phyloP scores from a whole-genome alignment of 2,888 invertebrate genomes.

The Troglohyphantes excavatus region DNA sequence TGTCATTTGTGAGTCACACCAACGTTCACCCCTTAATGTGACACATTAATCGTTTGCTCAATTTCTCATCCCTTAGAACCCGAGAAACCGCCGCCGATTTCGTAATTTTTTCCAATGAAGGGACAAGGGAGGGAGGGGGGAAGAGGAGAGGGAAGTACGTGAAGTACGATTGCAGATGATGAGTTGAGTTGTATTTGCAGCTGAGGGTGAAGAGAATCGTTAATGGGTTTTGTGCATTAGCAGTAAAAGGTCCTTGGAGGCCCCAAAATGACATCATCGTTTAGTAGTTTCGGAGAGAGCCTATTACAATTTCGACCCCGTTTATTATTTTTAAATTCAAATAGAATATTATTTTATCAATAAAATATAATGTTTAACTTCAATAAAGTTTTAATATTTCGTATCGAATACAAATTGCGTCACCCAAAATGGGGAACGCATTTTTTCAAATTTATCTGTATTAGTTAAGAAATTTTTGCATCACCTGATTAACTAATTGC shows the following conservation, averaged over 20 bases:
- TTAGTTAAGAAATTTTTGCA: no score
- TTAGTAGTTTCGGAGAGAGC: not conserved
- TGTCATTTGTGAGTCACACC: not conserved
- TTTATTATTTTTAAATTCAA: no score
- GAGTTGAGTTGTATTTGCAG: not conserved
- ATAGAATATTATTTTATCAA: no score
- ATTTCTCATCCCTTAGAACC: not conserved
- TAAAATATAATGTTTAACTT: no score
- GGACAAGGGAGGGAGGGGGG: not conserved
- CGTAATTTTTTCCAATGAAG: not conserved
- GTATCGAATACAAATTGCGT: no score
- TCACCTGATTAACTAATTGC: no score
- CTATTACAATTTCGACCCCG: no score
- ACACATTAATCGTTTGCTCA: constrained; percentile 1
- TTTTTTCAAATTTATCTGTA: no score
- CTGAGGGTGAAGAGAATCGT: not conserved
- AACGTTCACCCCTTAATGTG: not conserved
- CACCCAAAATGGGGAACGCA: no score
- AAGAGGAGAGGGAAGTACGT: no score
- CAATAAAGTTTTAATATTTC: no score
- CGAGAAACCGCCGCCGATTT: not conserved
- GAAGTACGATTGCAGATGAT: not conserved
- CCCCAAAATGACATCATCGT: not conserved
- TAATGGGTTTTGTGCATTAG: not conserved
- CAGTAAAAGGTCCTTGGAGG: not conserved